phyloP scores from a whole-genome alignment of 2,888 invertebrate species.

The Sphaerophoria rueppellii region DNA sequence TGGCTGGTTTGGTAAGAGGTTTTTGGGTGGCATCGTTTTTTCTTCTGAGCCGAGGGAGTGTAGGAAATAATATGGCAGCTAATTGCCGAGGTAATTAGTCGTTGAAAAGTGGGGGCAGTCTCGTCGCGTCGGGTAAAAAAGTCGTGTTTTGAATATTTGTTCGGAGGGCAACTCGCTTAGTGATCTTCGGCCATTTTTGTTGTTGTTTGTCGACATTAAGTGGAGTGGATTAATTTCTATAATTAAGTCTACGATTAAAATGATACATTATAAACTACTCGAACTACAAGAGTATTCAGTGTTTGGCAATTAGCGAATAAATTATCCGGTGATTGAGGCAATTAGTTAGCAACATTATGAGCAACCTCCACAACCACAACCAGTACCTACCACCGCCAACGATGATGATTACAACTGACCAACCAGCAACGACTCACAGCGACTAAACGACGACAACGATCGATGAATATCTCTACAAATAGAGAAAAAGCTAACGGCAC shows the following conservation, averaged over 20 bases:
- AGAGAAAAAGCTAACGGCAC: not conserved
- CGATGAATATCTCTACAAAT: slow-evolving; percentile 4
- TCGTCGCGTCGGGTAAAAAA: slow-evolving; percentile 10
- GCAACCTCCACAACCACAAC: not conserved
- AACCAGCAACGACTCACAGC: too few species aligned
- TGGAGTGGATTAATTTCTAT: slow-evolving; percentile 54
- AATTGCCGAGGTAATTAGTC: slow-evolving; percentile 69
- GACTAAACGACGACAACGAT: not conserved
- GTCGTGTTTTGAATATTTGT: slow-evolving; percentile 63
- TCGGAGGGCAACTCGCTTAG: slow-evolving; percentile 30
- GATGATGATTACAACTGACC: too few species aligned
- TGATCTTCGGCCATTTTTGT: slow-evolving; percentile 9
- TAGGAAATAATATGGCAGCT: slow-evolving; percentile 66
- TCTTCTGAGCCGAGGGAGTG: slow-evolving; percentile 52
- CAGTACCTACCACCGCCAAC: not conserved
- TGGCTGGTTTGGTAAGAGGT: slow-evolving; percentile 1
- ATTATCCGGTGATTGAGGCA: slow-evolving; percentile 28
- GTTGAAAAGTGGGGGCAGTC: slow-evolving; percentile 25
- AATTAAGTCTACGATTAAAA: slow-evolving; percentile 54
- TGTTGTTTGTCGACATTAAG: not conserved
- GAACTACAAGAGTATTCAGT: slow-evolving; percentile 31
- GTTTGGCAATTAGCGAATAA: slow-evolving; percentile 53
- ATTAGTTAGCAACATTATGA: slow-evolving; percentile 23
- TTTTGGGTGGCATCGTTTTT: slow-evolving; percentile 64
- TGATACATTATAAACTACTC: slow-evolving; percentile 38